A percentile compares a stretch with the other conserved stretches of the same genome.
These are phyloP conservation scores for Prionchulus punctatus DNA, from an alignment of 2,888 invertebrate species.

Conservation along the genomic window DNA sequence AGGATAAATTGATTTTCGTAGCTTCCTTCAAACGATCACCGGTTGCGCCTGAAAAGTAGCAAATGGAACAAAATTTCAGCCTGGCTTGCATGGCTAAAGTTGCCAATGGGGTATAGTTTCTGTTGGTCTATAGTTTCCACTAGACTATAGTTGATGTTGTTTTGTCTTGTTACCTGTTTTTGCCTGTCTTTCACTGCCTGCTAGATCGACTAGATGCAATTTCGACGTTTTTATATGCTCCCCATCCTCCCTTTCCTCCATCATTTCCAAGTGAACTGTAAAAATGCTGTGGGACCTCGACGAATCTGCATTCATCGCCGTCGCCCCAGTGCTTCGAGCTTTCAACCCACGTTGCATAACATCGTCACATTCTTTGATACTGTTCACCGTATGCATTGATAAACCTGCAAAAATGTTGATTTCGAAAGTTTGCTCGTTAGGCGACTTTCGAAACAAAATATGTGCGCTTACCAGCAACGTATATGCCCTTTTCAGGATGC, in stretches of 20 bases:
- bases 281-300: constrained; percentile 75
- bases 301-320: constrained; percentile 64
- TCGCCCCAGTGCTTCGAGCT: constrained; percentile 63
- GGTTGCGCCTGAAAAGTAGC: constrained; percentile 50
- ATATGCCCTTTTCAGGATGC: constrained; percentile 48
- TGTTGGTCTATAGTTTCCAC: no score
- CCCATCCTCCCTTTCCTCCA: constrained; percentile 41
- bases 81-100: no score
- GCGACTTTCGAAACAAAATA: no score
- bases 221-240: constrained; percentile 51
- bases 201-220: constrained; percentile 69
- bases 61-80: neutral
- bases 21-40: constrained; percentile 71
- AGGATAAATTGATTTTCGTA: constrained; percentile 68
- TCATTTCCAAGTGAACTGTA: constrained; percentile 64
- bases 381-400: constrained; percentile 57
- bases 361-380: constrained; percentile 56
- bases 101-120: no score
- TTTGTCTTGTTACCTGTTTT: constrained; percentile 46
- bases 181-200: constrained; percentile 68
- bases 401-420: constrained; percentile 39
- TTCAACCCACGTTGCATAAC: constrained; percentile 58
- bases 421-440: neutral
- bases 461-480: constrained; percentile 43
- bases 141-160: no score